Evolutionary conservation across 2,797 vertebrate species (phyloP).

Genomic region (Epinephelus awoara): DNA sequence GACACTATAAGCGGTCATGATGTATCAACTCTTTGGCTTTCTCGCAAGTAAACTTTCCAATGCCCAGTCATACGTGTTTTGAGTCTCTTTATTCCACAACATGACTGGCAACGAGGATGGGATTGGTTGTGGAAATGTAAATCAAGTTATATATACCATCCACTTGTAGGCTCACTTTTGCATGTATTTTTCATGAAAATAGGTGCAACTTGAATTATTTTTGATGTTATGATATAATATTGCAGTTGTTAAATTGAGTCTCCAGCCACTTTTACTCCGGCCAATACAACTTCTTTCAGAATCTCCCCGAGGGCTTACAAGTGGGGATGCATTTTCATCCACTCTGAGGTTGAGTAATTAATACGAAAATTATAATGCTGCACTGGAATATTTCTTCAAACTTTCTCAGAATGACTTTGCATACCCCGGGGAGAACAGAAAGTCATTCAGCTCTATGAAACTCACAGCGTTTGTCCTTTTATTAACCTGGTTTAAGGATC

Average conservation of each 20-base stretch:
- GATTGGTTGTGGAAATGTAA: too few species aligned
- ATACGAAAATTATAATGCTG: neutral
- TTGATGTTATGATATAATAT: neutral
- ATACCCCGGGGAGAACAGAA: neutral
- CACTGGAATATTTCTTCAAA: slow-evolving; percentile 4
- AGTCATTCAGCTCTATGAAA: slow-evolving; percentile 11
- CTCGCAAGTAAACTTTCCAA: too few species aligned
- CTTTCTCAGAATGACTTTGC: slow-evolving; percentile 40
- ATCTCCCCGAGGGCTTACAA: neutral
- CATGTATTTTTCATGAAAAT: too few species aligned
- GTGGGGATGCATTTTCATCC: neutral
- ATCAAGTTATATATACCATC: neutral
- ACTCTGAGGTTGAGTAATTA: slow-evolving; percentile 4
- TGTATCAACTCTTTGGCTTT: too few species aligned
- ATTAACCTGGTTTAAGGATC: slow-evolving; percentile 48
- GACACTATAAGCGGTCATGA: too few species aligned
- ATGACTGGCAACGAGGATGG: too few species aligned
- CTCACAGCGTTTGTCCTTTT: slow-evolving; percentile 37
- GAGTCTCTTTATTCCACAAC: too few species aligned
- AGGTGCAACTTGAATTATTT: too few species aligned
- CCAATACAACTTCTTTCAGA: neutral
- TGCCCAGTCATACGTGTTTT: too few species aligned
- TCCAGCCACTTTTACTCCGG: neutral
- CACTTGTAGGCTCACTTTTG: neutral
- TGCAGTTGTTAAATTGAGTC: neutral